Evolutionary conservation across 2,113 vertebrate species (phyloP).

Genomic region (Gnathonemus echidnorhynchus): DNA sequence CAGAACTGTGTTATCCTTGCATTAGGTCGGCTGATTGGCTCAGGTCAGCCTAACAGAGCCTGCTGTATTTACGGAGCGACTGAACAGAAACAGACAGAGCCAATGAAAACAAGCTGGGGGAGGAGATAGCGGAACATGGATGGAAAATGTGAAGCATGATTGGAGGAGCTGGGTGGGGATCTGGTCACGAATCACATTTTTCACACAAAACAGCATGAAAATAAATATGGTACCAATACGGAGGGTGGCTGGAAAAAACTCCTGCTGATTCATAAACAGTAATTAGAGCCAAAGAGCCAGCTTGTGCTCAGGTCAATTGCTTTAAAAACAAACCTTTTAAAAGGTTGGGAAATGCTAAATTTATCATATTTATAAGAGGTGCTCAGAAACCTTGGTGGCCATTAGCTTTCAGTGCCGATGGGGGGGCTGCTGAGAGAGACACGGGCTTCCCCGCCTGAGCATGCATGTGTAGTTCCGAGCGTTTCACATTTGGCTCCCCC

Average conservation of each 20-base stretch:
- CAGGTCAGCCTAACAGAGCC: neutral
- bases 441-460: neutral
- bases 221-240: neutral
- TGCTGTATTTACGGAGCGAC: neutral
- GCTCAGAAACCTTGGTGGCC: neutral
- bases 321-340: neutral
- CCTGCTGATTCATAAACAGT: neutral
- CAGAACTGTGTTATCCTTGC: neutral
- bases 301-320: neutral
- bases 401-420: neutral
- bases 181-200: neutral
- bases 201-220: neutral
- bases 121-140: neutral
- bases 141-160: neutral
- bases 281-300: neutral
- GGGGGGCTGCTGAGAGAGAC: neutral
- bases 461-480: neutral
- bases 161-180: neutral
- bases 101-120: conserved; percentile 18
- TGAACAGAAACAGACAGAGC: neutral
- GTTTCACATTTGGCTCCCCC: neutral
- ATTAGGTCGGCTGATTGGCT: neutral
- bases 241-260: neutral
- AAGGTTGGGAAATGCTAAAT: neutral
- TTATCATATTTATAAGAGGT: neutral